phyloP scores from a whole-genome alignment of 2,888 invertebrate species.

The Drosophila rubida region DNA sequence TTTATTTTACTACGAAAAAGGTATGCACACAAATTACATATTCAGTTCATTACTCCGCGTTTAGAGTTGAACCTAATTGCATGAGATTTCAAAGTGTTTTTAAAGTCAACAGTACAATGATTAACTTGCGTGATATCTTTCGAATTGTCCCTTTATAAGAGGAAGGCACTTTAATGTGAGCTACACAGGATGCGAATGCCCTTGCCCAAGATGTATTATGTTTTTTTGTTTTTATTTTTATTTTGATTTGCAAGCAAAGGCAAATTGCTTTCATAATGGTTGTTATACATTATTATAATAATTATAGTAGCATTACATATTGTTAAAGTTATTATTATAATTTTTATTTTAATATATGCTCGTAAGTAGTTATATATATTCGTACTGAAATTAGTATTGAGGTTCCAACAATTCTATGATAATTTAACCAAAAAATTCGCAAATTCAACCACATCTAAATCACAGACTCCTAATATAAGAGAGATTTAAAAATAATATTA shows the following conservation, averaged over 20 bases:
- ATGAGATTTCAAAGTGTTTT: constrained; percentile 32
- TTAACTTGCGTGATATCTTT: constrained; percentile 1
- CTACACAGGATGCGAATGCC: constrained; percentile 15
- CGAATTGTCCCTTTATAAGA: constrained; percentile 22
- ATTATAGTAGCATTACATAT: constrained; percentile 14
- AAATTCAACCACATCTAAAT: constrained; percentile 83
- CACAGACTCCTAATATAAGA: constrained; percentile 83
- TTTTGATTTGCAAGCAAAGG: constrained; percentile 21
- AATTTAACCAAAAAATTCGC: constrained; percentile 60
- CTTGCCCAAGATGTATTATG: constrained; percentile 8
- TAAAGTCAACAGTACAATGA: constrained; percentile 6
- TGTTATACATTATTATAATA: constrained; percentile 26
- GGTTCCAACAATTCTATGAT: constrained; percentile 66
- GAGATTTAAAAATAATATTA: constrained; percentile 58
- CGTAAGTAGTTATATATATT: constrained; percentile 33
- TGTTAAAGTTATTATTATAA: neutral
- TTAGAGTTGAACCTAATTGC: neutral
- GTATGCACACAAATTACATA: constrained; percentile 35
- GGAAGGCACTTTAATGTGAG: too few species aligned
- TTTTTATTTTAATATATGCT: constrained; percentile 25
- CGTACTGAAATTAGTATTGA: constrained; percentile 65
- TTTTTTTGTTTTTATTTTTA: neutral
- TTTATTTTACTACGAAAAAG: constrained; percentile 1
- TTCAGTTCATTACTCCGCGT: neutral
- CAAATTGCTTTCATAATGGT: constrained; percentile 20